Conservation (phyloP, 2,797 vertebrate species). For the Salmo trutta region DNA sequence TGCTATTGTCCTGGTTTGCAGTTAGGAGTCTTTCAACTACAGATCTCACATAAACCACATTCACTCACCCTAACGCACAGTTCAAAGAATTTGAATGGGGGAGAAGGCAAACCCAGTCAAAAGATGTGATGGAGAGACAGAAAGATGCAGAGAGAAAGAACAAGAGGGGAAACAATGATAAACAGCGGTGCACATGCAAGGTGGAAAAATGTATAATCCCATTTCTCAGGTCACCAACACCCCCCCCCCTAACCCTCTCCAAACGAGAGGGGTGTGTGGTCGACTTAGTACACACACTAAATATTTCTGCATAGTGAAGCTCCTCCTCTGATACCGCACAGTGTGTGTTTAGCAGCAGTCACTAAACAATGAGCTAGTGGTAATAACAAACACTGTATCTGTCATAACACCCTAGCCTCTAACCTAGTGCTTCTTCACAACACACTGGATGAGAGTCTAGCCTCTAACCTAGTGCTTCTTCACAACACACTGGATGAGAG, state of each 20-base stretch:
- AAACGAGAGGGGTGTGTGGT: constrained; percentile 37
- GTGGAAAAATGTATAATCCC: constrained; percentile 69
- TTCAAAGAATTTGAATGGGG: neutral
- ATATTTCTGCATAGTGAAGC: neutral
- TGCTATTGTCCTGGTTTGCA: constrained; percentile 10
- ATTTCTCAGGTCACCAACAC: constrained; percentile 60
- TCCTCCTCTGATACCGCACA: neutral
- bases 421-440: neutral
- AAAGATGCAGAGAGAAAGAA: constrained; percentile 18
- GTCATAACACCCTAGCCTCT: constrained; percentile 5
- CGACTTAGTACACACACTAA: neutral
- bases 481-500: neutral
- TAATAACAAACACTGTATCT: neutral
- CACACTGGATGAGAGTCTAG: neutral
- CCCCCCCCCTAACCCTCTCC: constrained; percentile 58
- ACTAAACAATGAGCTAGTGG: neutral
- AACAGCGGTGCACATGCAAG: constrained; percentile 59
- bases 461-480: neutral
- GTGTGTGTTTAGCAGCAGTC: neutral
- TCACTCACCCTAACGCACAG: neutral
- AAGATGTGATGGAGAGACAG: neutral
- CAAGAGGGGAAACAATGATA: constrained; percentile 32
- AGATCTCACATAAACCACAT: constrained; percentile 21
- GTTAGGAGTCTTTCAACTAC: constrained; percentile 34
- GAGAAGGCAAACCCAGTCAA: neutral